Percentiles rank a stretch among this genome's conserved stretches.
Conservation (phyloP, 1,140 invertebrate species). For the Melitaea cinxia region DNA sequence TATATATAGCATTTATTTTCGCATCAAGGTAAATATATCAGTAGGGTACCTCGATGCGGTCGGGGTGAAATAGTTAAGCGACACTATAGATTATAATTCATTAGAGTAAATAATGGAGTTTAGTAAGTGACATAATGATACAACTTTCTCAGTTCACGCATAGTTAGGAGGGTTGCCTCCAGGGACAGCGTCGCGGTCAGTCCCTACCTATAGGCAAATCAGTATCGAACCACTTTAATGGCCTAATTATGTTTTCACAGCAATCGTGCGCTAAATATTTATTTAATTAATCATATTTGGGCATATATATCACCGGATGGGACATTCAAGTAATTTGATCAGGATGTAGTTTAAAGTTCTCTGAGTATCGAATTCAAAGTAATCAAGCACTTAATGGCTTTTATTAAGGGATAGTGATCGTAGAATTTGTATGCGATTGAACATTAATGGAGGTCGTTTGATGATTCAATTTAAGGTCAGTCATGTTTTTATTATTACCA, state of each 20-base stretch:
- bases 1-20: neutral
- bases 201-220: slow-evolving; percentile 32
- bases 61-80: slow-evolving; percentile 53
- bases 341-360: too few species aligned
- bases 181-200: slow-evolving; percentile 35
- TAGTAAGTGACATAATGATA: slow-evolving; percentile 62
- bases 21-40: slow-evolving; percentile 14
- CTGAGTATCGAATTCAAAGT: too few species aligned
- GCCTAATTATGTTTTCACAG: slow-evolving; percentile 4
- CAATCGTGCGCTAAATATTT: neutral
- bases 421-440: too few species aligned
- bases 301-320: too few species aligned
- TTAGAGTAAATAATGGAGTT: slow-evolving; percentile 72
- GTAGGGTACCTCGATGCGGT: slow-evolving; percentile 28
- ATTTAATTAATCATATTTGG: too few species aligned
- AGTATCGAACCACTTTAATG: slow-evolving; percentile 19
- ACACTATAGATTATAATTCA: slow-evolving; percentile 69
- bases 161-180: slow-evolving; percentile 51
- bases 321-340: too few species aligned
- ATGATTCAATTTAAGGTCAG: too few species aligned
- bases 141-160: slow-evolving; percentile 48
- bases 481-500: too few species aligned
- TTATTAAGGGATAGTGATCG: too few species aligned
- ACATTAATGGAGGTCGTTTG: too few species aligned
- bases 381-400: too few species aligned